Conservation (phyloP, 2,113 vertebrate species). For the Protomyctophum bolini region DNA sequence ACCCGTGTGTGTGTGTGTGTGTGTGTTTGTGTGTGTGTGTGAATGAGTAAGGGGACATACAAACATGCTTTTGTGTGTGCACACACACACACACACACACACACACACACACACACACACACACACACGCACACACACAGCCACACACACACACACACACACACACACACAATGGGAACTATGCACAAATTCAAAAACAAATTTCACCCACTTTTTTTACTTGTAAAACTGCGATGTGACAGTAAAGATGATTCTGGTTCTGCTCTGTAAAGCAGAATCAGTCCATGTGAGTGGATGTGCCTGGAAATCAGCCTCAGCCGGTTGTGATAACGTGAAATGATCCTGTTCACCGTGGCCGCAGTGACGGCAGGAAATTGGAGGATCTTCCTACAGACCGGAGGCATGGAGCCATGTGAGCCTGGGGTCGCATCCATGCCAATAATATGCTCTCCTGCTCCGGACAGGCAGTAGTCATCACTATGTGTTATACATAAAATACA, state of each 20-base stretch:
- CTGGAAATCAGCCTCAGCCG: constrained; percentile 64
- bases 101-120: constrained; percentile 22
- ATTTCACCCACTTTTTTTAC: background rate
- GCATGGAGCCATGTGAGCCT: constrained; percentile 45
- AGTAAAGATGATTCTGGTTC: background rate
- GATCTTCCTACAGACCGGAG: constrained; percentile 58
- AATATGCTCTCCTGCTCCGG: constrained; percentile 39
- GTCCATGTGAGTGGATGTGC: constrained; percentile 37
- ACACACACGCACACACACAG: constrained; percentile 17
- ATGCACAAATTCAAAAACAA: constrained; percentile 20
- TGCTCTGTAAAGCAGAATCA: constrained; percentile 37
- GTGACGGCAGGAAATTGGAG: constrained; percentile 72
- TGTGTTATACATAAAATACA: background rate
- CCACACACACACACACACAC: constrained; percentile 27
- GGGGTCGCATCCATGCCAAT: constrained; percentile 44
- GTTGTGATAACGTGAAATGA: constrained; percentile 56
- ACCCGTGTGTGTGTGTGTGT: constrained; percentile 12
- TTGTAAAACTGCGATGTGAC: constrained; percentile 20
- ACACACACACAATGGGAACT: constrained; percentile 12
- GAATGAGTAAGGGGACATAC: background rate
- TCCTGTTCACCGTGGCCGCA: constrained; percentile 41
- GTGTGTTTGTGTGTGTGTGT: constrained; percentile 4
- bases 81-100: constrained; percentile 20
- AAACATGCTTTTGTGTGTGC: too few species aligned
- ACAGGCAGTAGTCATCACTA: constrained; percentile 26